Base-by-base conservation (phyloP, 2,797 vertebrate species). In the Huso huso region DNA sequence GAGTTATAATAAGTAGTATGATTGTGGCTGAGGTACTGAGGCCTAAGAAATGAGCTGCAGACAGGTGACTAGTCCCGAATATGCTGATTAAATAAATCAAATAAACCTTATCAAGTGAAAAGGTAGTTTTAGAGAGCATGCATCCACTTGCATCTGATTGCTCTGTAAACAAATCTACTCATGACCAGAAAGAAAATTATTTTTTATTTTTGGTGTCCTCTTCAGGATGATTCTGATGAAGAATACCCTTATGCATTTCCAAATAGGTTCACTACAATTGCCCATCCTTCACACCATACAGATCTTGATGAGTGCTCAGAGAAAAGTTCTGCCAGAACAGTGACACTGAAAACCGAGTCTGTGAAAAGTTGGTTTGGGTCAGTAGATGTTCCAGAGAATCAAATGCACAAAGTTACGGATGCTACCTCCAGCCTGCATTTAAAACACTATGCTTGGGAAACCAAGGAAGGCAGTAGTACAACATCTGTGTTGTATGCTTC, bases 191-290 rank as follows among this genome's bases (percentile, higher is more conserved):
- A 3, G 23, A 37, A 37, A 37, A 37, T 37, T 37, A 66, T 58
- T 79, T 79, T 80, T 65, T 74, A 18, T 18, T 18, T 18, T 18
- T 1, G 68, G 71, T 7, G 13, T 63, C 70, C 62, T 11, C 50
- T 72, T 49, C 61, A 8, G 48, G 71, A 65, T 9, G 67, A 53
- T 58, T 78, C 59, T 61, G 67, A 73, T 74, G 65, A 81, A 51
- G 72, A 74, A 48, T 15, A 23, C 65, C n/a, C 50, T 9, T 55
- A 9, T 23, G 18, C 2, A 7, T 23, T 62, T 23, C 11, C 55
- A n/a, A 9, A 18, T 18, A 62, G 48, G 8, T 23, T 7, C 48
- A 62, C 2, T 18, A 62, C 18, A 62, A 62, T 1, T 62, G 10
- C 8, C 18, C 48, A 18, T 23, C 48, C 18, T 37, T 62, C 61